Conservation (phyloP, 2,113 vertebrate genomes). For the Rhea americana region DNA sequence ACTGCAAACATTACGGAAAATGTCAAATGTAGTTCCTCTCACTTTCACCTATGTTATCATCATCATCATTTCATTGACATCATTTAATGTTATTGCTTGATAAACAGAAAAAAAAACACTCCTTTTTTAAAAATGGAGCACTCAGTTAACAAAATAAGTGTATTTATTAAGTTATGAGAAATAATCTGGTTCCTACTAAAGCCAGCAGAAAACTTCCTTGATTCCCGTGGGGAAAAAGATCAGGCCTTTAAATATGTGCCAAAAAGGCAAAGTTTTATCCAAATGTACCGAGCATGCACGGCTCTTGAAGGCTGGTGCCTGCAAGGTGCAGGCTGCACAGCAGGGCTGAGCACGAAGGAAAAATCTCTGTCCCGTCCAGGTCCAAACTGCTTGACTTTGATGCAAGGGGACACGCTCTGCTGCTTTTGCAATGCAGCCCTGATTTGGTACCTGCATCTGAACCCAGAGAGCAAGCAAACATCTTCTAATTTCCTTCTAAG, state of each 20-base stretch:
- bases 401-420: not conserved
- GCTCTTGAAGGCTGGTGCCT: not conserved
- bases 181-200: not conserved
- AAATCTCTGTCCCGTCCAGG: not conserved
- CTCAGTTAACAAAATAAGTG: not conserved
- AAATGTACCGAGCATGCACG: not conserved
- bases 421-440: accelerated
- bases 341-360: not conserved
- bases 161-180: constrained; percentile 14
- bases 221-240: constrained; percentile 3
- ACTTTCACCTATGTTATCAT: not conserved
- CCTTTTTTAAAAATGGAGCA: not conserved
- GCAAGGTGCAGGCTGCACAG: no score
- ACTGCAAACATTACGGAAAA: constrained; percentile 6
- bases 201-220: not conserved
- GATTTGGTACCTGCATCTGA: accelerated
- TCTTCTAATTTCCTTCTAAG: not conserved
- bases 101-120: not conserved
- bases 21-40: constrained; percentile 13
- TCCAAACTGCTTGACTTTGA: not conserved
- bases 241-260: not conserved
- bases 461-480: not conserved
- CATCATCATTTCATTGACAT: not conserved
- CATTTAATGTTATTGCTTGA: not conserved
- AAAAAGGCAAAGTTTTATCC: not conserved